These are phyloP conservation scores for Capricornis sumatraensis DNA, from an alignment of 2,113 vertebrate genomes.

Conservation along the genomic window DNA sequence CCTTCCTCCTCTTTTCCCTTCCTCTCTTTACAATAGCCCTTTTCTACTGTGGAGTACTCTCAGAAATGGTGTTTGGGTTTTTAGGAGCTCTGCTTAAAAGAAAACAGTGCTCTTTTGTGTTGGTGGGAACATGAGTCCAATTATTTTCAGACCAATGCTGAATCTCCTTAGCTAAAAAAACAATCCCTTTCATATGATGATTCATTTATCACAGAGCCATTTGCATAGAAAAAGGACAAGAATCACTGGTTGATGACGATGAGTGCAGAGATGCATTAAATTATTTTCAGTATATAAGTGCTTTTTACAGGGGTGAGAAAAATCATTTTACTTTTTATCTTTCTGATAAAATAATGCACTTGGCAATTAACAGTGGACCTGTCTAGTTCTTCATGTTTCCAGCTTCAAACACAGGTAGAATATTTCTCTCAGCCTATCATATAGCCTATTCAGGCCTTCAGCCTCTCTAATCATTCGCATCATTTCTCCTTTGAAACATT, in stretches of 20 bases:
- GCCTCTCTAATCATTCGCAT: not conserved
- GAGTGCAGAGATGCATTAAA: not conserved
- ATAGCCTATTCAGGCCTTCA: not conserved
- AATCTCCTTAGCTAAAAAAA: constrained; percentile 27
- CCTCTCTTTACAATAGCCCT: not conserved
- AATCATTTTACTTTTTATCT: not conserved
- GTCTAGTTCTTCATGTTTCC: not conserved
- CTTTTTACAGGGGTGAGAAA: not conserved
- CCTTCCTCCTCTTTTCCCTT: not conserved
- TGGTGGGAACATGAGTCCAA: not conserved
- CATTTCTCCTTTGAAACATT: not conserved
- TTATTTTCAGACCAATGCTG: not conserved
- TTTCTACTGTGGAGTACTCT: not conserved
- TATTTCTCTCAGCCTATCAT: not conserved
- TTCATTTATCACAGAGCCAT: not conserved
- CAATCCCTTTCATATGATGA: not conserved
- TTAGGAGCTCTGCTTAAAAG: not conserved
- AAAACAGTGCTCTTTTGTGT: constrained; percentile 29
- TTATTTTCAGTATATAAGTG: not conserved
- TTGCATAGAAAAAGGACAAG: constrained; percentile 15
- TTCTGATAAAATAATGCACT: constrained; percentile 4
- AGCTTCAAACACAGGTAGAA: not conserved
- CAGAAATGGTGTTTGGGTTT: not conserved
- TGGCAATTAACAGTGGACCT: not conserved
- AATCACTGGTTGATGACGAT: not conserved